Evolutionary conservation across 2,113 vertebrate species (phyloP).

Genomic region (Peromyscus leucopus): DNA sequence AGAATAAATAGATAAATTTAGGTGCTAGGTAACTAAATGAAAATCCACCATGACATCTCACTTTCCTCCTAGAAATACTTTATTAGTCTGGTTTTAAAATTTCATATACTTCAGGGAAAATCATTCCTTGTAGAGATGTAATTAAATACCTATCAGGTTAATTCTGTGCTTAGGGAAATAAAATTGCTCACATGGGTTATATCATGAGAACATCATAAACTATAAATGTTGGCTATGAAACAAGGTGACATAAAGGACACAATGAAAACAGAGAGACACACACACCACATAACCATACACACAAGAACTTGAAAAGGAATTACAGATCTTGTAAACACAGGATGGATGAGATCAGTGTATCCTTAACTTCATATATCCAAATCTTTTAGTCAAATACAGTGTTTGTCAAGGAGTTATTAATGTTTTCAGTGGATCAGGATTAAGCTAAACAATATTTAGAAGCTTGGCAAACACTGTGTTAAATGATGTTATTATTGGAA

Average conservation of each 20-base stretch:
- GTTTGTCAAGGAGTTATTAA: background rate
- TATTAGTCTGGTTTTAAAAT: background rate
- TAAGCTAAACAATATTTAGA: slow-evolving; percentile 21
- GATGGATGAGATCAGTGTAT: background rate
- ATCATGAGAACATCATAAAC: background rate
- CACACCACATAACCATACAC: background rate
- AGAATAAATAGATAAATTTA: background rate
- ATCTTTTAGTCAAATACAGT: slow-evolving; percentile 7
- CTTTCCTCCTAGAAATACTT: background rate
- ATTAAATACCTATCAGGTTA: background rate
- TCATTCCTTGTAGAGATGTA: background rate
- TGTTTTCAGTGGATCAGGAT: background rate
- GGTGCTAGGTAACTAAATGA: background rate
- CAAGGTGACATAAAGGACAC: background rate
- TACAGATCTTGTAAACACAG: background rate
- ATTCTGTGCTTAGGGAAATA: slow-evolving; percentile 31
- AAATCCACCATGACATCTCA: background rate
- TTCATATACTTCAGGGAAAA: background rate
- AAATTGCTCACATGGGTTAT: background rate
- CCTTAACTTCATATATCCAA: background rate
- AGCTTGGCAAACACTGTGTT: background rate
- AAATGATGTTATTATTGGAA: background rate
- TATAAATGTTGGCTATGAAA: background rate
- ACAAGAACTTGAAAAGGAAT: background rate
- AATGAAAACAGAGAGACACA: background rate